Conservation (phyloP, 2,113 vertebrate genomes). For the Grammomys surdaster region DNA sequence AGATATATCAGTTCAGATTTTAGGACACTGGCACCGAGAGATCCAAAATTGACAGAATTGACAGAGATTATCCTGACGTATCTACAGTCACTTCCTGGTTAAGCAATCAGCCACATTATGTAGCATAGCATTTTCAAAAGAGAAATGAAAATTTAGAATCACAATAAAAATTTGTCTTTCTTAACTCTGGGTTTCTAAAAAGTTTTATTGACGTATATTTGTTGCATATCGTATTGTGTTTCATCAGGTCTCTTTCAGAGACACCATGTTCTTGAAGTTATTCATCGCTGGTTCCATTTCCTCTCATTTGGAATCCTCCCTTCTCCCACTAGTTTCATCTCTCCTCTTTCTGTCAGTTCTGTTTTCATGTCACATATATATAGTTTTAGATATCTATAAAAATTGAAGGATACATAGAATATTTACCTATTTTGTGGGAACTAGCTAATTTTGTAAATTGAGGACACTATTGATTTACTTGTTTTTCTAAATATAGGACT, state of each 20-base stretch:
- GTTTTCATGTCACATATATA: background rate
- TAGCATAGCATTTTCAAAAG: background rate
- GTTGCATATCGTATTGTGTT: background rate
- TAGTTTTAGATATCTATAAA: background rate
- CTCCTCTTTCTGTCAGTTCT: background rate
- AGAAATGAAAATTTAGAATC: background rate
- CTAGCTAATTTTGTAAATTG: background rate
- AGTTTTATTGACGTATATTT: background rate
- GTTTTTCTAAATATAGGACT: background rate
- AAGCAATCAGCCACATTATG: background rate
- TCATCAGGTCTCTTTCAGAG: background rate
- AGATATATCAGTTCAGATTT: background rate
- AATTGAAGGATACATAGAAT: background rate
- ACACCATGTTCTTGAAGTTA: background rate
- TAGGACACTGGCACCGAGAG: background rate
- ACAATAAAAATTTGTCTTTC: background rate
- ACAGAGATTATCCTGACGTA: background rate
- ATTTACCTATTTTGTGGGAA: slow-evolving; percentile 5
- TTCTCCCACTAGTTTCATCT: background rate
- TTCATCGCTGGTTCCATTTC: background rate
- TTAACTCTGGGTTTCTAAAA: background rate
- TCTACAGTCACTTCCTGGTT: background rate
- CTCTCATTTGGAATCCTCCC: background rate
- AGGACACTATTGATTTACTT: background rate
- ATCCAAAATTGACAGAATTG: too few relatives aligned